phyloP scores from a whole-genome alignment of 2,113 vertebrate genomes.

The Turnix velox region DNA sequence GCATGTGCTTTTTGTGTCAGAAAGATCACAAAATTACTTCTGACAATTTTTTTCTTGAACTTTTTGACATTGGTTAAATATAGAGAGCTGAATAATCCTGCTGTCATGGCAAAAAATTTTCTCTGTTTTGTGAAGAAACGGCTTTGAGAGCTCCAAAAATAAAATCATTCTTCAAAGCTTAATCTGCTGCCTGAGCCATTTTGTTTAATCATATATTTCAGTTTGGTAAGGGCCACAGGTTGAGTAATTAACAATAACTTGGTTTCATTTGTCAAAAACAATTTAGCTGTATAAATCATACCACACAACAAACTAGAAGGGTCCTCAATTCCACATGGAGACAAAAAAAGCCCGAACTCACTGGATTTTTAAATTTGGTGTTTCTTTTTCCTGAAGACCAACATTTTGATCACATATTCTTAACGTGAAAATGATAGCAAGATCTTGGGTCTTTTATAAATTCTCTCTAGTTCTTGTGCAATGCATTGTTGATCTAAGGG shows the following conservation, averaged over 20 bases:
- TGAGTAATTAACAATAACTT: neutral
- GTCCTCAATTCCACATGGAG: neutral
- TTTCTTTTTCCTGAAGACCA: neutral
- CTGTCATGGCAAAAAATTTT: neutral
- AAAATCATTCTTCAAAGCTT: neutral
- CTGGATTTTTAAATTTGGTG: neutral
- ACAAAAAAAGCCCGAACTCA: neutral
- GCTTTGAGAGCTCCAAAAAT: neutral
- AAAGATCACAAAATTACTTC: neutral
- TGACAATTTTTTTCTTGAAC: neutral
- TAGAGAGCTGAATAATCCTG: neutral
- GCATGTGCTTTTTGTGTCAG: neutral
- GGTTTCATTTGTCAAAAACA: slow-evolving; percentile 38
- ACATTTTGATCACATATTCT: neutral
- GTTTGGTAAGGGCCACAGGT: neutral
- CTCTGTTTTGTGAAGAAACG: neutral
- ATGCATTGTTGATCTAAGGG: neutral
- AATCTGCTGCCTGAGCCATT: neutral
- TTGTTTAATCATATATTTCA: neutral
- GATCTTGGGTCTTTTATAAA: neutral
- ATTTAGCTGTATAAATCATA: neutral
- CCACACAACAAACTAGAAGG: neutral
- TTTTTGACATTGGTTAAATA: neutral
- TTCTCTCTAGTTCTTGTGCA: too few species aligned
- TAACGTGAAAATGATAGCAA: neutral